Evolutionary conservation across 2,888 invertebrate genomes (phyloP), one percentile per base, ranked within the genome.

Genomic region (Anoplius nigerrimus): DNA sequence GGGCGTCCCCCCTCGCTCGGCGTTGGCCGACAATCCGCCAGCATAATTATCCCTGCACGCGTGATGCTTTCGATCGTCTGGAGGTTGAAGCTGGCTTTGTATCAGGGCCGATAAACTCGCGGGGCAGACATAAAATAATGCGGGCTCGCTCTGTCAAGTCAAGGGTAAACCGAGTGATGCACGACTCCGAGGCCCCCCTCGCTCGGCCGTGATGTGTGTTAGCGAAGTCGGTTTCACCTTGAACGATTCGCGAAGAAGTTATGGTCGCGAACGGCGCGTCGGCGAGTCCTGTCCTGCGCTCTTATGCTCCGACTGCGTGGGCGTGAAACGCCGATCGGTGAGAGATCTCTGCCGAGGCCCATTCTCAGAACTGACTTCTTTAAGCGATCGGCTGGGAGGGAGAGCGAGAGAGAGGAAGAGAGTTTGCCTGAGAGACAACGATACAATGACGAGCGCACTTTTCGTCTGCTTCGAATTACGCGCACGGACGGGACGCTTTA

Each of bases 201-300:
- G 56, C 20, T 56, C 56, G 42, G 18, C 22, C 22, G 48, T 52
- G 62, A 64, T 62, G 71, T 65, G 56, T 64, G 57, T 18, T 66
- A 69, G 64, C 70, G 73, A 73, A 69, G 78, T 52, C 52, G 75
- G 55, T 57, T 72, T 79, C 77, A 79, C 78, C 78, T 79, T 79
- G 78, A 79, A 77, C 77, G 72, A 75, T 76, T 66, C 71, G 78
- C 57, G 16, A 42, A 8, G 43, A 43, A 75, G 71, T 76, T 78
- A 78, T 69, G 74, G 66, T 66, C 67, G 56, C 66, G 55, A 79
- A 69, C 79, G 72, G 79, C 79, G 76, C 76, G 76, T 79, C 72
- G 66, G 61, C 72, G 65, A 65, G 59, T 62, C 42, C 5, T n/a
- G 51, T 15, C 52, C 16, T 15, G 8, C 34, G 11, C 34, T 34